These are phyloP conservation scores for Heptranchias perlo DNA, from an alignment of 2,113 vertebrate species.

Conservation along the genomic window DNA sequence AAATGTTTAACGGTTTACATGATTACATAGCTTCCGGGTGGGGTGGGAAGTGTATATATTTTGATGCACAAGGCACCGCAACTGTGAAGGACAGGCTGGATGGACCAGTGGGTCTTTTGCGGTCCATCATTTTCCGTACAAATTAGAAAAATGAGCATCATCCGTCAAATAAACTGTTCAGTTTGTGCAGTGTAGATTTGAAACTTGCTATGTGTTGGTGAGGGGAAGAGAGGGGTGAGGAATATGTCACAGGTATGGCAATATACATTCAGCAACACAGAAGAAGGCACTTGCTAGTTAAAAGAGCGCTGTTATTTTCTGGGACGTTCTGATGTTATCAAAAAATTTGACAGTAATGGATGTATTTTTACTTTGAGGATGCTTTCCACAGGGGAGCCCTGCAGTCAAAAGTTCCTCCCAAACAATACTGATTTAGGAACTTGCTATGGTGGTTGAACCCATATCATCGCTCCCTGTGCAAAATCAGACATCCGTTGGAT, in stretches of 20 bases:
- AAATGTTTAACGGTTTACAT: not conserved
- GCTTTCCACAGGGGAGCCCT: not conserved
- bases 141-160: not conserved
- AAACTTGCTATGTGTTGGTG: not conserved
- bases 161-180: not conserved
- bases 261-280: not conserved
- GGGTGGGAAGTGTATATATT: not conserved
- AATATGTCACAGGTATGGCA: not conserved
- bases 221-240: not conserved
- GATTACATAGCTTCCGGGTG: not conserved
- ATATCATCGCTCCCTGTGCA: not conserved
- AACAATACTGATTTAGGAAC: not conserved
- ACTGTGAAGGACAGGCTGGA: not conserved
- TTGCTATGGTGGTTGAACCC: not conserved
- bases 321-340: not conserved
- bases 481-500: not conserved
- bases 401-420: not conserved
- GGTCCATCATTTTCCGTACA: too few species aligned
- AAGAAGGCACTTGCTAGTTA: not conserved
- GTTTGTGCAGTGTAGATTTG: not conserved
- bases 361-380: not conserved
- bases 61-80: not conserved
- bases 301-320: not conserved
- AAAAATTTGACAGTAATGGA: not conserved
- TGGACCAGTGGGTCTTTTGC: not conserved